Base-by-base conservation (phyloP, 2,113 vertebrate species). In the Chrysochloris asiatica region DNA sequence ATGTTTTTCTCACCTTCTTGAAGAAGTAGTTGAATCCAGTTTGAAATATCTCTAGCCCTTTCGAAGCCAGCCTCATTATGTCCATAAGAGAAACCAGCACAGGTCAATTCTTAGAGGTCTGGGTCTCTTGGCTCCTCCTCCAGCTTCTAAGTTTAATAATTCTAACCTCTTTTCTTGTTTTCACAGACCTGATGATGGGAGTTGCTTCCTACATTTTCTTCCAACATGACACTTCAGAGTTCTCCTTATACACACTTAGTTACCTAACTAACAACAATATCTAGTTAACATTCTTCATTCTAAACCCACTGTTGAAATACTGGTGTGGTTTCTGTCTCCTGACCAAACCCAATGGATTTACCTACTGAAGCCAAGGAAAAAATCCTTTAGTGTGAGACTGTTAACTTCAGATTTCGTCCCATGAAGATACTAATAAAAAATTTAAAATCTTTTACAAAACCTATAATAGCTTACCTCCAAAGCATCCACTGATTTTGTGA, bases 271-370 rank as follows among this genome's bases (percentile, higher is more conserved):
- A 77, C 52, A 61, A 50, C 22, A 30, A 1, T 43, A 67, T 67
- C 61, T 73, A 72, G 50, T 56, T 71, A 86, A 89, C 50, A 28
- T 36, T 93, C 88, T 86, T 80, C 59, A 75, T 79, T 47, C 76
- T 83, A 82, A 26, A 78, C 69, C 24, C 56, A n/a, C n/a, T n/a
- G n/a, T n/a, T n/a, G n/a, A n/a, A n/a, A n/a, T n/a, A n/a, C 41
- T 30, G 30, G 7, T 56, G 7, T 87, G 48, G n/a, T 59, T 89
- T 59, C 14, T 65, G 72, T 81, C 52, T 90, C 9, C 76, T 52
- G 36, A 67, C 41, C 33, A 1, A 59, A 69, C 21, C 14, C 50
- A 33, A 14, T 6, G 7, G 65, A 89, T 28, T 78, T 3, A 52
- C 12, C 61, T 61, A 19, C 56, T 36, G 63, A n/a, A 71, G 65